These are phyloP conservation scores for Ptilonorhynchus violaceus DNA, from an alignment of 2,113 vertebrate species.

Conservation along the genomic window DNA sequence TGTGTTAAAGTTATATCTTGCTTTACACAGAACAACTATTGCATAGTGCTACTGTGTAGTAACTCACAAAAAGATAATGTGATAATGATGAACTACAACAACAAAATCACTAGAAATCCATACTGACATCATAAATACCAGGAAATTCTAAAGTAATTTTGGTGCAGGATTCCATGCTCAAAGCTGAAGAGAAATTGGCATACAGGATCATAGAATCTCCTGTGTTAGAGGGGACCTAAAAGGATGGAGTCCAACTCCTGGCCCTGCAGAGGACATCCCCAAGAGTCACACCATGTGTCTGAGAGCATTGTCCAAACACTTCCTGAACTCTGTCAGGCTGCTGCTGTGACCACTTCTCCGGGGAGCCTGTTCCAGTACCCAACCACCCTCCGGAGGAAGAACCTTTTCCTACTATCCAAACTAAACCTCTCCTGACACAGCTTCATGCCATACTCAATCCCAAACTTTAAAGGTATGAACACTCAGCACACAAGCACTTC, in stretches of 20 bases:
- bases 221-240: not conserved
- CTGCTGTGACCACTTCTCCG: not conserved
- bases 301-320: not conserved
- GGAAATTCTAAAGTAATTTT: slow-evolving; percentile 21
- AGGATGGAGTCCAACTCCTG: not conserved
- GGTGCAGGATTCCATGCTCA: not conserved
- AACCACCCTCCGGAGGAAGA: not conserved
- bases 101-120: not conserved
- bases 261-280: not conserved
- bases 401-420: not conserved
- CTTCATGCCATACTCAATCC: not conserved
- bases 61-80: not conserved
- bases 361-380: not conserved
- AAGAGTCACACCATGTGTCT: not conserved
- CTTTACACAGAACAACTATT: not conserved
- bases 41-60: not conserved
- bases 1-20: not conserved
- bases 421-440: not conserved
- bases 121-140: slow-evolving; percentile 45
- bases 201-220: not conserved
- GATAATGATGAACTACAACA: not conserved
- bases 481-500: not conserved
- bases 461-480: not conserved
- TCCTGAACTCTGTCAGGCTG: not conserved
- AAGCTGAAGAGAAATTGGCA: not conserved